Conservation (phyloP, 2,113 vertebrate genomes). For the Perca fluviatilis region DNA sequence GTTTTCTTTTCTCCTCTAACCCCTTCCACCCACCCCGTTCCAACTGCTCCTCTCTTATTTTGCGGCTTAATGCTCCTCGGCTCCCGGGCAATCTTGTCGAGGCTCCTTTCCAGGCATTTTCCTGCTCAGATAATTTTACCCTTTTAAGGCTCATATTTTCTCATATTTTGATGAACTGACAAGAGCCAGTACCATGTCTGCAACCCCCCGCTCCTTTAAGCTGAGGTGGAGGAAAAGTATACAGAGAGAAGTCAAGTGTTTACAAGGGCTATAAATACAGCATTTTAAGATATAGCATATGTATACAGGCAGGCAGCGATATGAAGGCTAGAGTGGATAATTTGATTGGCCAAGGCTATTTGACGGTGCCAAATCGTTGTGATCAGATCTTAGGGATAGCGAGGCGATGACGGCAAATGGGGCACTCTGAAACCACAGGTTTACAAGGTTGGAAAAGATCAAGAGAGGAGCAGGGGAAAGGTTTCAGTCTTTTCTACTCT, state of each 20-base stretch:
- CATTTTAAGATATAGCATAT: conserved; percentile 65
- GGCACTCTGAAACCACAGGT: conserved; percentile 75
- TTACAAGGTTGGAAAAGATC: conserved; percentile 65
- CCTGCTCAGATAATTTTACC: conserved; percentile 67
- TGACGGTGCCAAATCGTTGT: conserved; percentile 71
- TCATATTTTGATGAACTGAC: conserved; percentile 67
- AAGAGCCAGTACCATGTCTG: conserved; percentile 42
- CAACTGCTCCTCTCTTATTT: conserved; percentile 68
- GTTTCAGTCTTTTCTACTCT: conserved; percentile 31
- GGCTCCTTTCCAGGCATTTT: conserved; percentile 53
- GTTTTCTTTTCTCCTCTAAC: conserved; percentile 78
- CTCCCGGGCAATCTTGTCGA: conserved; percentile 47
- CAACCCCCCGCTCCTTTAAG: conserved; percentile 18
- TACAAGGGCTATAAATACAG: conserved; percentile 67
- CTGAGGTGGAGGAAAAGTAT: conserved; percentile 59
- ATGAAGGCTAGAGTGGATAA: conserved; percentile 67
- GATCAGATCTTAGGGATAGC: conserved; percentile 71
- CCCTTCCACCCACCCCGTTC: conserved; percentile 27
- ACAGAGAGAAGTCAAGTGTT: conserved; percentile 68
- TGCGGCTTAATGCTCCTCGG: conserved; percentile 68
- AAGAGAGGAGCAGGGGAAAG: conserved; percentile 20
- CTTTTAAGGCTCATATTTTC: conserved; percentile 74
- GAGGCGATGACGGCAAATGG: conserved; percentile 67
- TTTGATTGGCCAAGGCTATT: conserved; percentile 75
- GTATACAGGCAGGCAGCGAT: conserved; percentile 53